Evolutionary conservation across 2,113 vertebrate species (phyloP).

Genomic region (Salminus brasiliensis): DNA sequence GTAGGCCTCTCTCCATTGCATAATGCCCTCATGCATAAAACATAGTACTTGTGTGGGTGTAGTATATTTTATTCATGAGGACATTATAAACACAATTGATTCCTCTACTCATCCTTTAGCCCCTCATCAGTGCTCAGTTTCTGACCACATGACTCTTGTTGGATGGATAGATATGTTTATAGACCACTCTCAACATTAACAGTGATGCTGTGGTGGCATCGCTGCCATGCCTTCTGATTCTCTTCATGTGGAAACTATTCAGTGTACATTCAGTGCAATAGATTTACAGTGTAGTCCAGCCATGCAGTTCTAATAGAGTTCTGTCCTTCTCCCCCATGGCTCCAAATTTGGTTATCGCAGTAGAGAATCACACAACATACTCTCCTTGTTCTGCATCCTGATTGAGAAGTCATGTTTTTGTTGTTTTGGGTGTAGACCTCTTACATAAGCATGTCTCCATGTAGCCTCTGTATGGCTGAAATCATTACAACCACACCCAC

Average conservation of each 20-base stretch:
- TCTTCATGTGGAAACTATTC: too few relatives aligned
- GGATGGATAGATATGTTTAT: too few relatives aligned
- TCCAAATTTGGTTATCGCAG: not conserved
- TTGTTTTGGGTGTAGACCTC: not conserved
- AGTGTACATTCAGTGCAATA: not conserved
- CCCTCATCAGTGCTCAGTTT: too few relatives aligned
- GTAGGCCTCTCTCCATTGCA: too few relatives aligned
- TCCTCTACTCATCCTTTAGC: too few relatives aligned
- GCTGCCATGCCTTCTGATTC: too few relatives aligned
- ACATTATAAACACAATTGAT: not conserved
- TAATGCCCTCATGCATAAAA: too few relatives aligned
- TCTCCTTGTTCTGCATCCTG: not conserved
- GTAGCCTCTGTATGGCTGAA: not conserved
- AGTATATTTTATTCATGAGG: too few relatives aligned
- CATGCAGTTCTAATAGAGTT: not conserved
- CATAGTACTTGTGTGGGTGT: too few relatives aligned
- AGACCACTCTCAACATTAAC: too few relatives aligned
- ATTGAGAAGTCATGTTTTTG: not conserved
- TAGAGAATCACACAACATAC: not conserved
- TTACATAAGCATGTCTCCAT: slow-evolving; percentile 2
- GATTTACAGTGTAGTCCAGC: not conserved
- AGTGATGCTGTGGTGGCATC: too few relatives aligned
- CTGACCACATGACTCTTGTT: too few relatives aligned
- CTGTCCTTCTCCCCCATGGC: not conserved
- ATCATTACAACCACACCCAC: not conserved